A percentile compares a stretch with the other conserved stretches of the same genome.
phyloP scores from a whole-genome alignment of 2,797 vertebrate genomes.

The Propithecus perrieri region DNA sequence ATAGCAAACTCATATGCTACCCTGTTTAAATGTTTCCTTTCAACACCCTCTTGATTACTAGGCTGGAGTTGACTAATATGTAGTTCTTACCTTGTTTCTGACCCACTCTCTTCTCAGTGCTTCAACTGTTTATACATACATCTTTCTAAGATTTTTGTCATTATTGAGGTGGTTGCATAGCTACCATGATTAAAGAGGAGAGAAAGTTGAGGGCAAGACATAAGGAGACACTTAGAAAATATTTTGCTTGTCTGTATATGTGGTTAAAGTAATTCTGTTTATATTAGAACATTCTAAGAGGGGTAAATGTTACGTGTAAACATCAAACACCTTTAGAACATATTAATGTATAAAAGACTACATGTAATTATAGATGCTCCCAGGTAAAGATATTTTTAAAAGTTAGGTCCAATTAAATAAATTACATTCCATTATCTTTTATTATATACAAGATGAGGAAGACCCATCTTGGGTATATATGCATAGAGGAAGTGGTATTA shows the following conservation, averaged over 20 bases:
- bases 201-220: neutral
- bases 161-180: neutral
- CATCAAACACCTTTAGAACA: neutral
- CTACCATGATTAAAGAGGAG: neutral
- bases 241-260: neutral
- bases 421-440: neutral
- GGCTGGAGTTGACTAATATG: neutral
- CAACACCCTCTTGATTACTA: neutral
- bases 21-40: neutral
- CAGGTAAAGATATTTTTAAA: neutral
- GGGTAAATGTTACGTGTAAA: neutral
- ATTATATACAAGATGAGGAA: neutral
- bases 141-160: neutral
- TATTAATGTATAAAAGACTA: neutral
- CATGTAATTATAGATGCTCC: neutral
- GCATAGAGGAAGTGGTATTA: neutral
- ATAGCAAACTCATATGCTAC: neutral
- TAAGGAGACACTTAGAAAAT: neutral
- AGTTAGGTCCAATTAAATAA: neutral
- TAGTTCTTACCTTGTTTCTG: neutral
- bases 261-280: neutral
- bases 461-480: neutral
- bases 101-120: neutral
- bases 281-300: neutral
- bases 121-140: neutral